Conservation (phyloP, 2,113 vertebrate species). For the Burhinus bistriatus region DNA sequence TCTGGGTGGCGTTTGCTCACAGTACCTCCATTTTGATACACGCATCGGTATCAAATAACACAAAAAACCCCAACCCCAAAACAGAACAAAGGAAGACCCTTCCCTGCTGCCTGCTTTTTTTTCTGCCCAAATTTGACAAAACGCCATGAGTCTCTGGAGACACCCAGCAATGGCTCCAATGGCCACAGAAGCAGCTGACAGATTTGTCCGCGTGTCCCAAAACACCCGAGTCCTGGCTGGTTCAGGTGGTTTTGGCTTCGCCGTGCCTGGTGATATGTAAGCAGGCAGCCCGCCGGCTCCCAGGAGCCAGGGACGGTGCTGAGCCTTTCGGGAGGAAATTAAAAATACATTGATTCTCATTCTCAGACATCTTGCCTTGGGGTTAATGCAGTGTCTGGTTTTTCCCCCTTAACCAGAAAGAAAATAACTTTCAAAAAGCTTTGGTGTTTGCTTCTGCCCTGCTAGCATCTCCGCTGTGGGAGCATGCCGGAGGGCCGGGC, state of each 20-base stretch:
- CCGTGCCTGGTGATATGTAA: rapidly evolving
- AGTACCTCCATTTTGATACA: rapidly evolving
- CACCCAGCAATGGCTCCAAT: rapidly evolving
- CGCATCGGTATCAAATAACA: rapidly evolving
- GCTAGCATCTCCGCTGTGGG: rapidly evolving
- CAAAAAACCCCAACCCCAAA: background rate
- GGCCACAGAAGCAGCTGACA: background rate
- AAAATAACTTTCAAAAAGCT: background rate
- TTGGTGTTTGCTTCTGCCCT: background rate
- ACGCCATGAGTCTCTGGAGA: background rate
- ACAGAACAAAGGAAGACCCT: background rate
- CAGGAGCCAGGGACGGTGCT: background rate
- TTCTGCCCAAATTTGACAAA: background rate
- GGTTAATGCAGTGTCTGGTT: background rate
- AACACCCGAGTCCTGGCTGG: background rate
- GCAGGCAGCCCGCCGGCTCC: background rate
- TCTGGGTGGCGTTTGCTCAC: background rate
- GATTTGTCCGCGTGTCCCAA: rapidly evolving
- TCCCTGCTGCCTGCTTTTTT: background rate
- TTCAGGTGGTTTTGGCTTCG: background rate
- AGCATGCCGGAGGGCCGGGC: background rate
- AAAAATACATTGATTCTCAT: background rate
- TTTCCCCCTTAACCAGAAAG: background rate
- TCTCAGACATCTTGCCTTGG: background rate
- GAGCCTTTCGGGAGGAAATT: background rate